Percentiles rank a stretch among this genome's conserved stretches.
These are phyloP conservation scores for Lathamus discolor DNA, from an alignment of 2,113 vertebrate species.

Conservation along the genomic window DNA sequence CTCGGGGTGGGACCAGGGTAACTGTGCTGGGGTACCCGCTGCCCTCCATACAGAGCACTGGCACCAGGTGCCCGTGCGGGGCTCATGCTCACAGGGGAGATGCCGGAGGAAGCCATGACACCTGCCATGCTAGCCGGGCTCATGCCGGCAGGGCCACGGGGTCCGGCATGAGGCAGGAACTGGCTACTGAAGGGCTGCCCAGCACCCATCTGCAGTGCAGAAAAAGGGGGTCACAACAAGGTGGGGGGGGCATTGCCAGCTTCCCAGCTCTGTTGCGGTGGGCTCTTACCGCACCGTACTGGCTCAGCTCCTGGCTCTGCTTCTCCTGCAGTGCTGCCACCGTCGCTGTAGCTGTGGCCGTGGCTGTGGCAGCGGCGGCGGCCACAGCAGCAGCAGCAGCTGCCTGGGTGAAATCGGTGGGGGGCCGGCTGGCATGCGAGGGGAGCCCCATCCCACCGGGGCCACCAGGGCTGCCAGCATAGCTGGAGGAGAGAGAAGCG, in stretches of 20 bases:
- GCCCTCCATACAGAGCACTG: slow-evolving; percentile 78
- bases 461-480: slow-evolving; percentile 75
- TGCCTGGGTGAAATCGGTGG: slow-evolving; percentile 90
- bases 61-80: slow-evolving; percentile 74
- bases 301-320: slow-evolving; percentile 93
- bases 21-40: slow-evolving; percentile 85
- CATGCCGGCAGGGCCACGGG: slow-evolving; percentile 79
- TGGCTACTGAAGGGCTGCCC: slow-evolving; percentile 89
- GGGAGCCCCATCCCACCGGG: slow-evolving; percentile 82
- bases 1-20: slow-evolving; percentile 73
- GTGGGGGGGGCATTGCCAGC: fast-evolving
- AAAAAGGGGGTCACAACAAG: fast-evolving
- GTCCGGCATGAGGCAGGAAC: slow-evolving; percentile 86
- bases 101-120: slow-evolving; percentile 70
- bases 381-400: slow-evolving; percentile 89
- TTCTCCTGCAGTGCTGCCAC: slow-evolving; percentile 95
- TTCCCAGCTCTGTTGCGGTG: fast-evolving
- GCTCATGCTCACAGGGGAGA: slow-evolving; percentile 81
- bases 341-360: slow-evolving; percentile 90
- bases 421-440: slow-evolving; percentile 78
- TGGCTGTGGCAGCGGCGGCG: slow-evolving; percentile 89
- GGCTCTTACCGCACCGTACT: slow-evolving; percentile 86
- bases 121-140: slow-evolving; percentile 64
- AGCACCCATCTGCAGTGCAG: slow-evolving; percentile 80
- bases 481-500: slow-evolving; percentile 70